Evolutionary conservation across 2,113 vertebrate species (phyloP).

Genomic region (Bufo bufo): DNA sequence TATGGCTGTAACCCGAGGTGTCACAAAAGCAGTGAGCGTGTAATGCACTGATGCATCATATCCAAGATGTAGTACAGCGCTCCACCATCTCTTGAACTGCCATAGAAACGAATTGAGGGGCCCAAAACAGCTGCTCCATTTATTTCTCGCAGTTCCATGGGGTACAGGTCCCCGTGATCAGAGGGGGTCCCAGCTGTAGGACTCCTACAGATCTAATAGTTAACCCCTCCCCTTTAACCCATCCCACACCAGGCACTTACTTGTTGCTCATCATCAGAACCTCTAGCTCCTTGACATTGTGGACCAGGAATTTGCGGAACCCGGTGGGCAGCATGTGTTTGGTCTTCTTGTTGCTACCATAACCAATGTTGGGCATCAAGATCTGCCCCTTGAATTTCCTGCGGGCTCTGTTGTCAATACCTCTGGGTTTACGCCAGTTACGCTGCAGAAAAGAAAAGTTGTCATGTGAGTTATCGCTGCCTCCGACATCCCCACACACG

Average conservation of each 20-base stretch:
- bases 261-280: constrained; percentile 99
- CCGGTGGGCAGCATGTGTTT: constrained; percentile 95
- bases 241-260: constrained; percentile 71
- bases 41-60: too few species aligned
- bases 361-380: constrained; percentile 98
- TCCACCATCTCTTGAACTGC: too few species aligned
- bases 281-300: constrained; percentile 95
- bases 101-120: too few species aligned
- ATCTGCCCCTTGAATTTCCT: constrained; percentile 98
- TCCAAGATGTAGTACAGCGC: too few species aligned
- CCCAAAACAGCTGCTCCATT: too few species aligned
- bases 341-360: constrained; percentile 97
- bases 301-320: constrained; percentile 95
- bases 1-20: too few species aligned
- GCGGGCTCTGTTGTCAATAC: constrained; percentile 96
- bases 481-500: not conserved
- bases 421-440: constrained; percentile 97
- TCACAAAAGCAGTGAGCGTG: not conserved
- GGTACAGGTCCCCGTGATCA: too few species aligned
- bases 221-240: too few species aligned
- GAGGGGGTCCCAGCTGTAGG: too few species aligned
- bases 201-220: too few species aligned
- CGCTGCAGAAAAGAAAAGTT: constrained; percentile 59
- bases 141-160: too few species aligned
- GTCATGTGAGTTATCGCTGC: not conserved